Conservation (phyloP, 2,888 invertebrate genomes). For the Salpingus planirostris region DNA sequence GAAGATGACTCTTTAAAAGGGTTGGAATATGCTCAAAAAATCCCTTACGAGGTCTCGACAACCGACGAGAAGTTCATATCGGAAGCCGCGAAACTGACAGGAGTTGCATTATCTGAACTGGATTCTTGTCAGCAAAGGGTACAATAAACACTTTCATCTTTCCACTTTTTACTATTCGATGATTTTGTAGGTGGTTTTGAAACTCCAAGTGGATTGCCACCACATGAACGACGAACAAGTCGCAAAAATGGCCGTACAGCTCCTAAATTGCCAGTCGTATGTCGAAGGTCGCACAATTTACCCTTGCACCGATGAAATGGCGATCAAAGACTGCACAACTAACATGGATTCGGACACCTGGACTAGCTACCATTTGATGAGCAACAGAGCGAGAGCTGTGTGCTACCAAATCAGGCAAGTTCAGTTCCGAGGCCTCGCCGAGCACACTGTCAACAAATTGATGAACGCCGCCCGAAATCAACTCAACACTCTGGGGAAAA, state of each 20-base stretch:
- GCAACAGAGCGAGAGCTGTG: slow-evolving; percentile 58
- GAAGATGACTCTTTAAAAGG: background rate
- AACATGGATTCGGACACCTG: slow-evolving; percentile 58
- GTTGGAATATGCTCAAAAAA: slow-evolving; percentile 25
- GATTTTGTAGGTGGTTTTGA: slow-evolving; percentile 49
- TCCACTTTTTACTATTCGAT: background rate
- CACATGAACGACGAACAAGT: slow-evolving; percentile 55
- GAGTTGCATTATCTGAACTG: slow-evolving; percentile 47
- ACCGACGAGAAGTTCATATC: slow-evolving; percentile 55
- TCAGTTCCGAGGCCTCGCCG: slow-evolving; percentile 56
- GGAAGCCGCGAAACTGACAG: slow-evolving; percentile 50
- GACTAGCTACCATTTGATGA: slow-evolving; percentile 62
- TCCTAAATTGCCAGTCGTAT: slow-evolving; percentile 58
- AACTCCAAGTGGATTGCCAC: slow-evolving; percentile 49
- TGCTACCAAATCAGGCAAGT: slow-evolving; percentile 55
- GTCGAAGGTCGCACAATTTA: slow-evolving; percentile 52
- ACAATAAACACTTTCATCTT: too few relatives aligned
- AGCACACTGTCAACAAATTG: slow-evolving; percentile 55
- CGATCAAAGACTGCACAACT: slow-evolving; percentile 53
- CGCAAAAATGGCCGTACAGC: slow-evolving; percentile 56
- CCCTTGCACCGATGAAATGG: slow-evolving; percentile 54
- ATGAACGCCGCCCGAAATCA: slow-evolving; percentile 43
- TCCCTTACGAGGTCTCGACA: slow-evolving; percentile 48
- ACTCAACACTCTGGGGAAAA: slow-evolving; percentile 29
- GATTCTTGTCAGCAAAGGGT: slow-evolving; percentile 57